These are phyloP conservation scores for Ellobius talpinus DNA, from an alignment of 2,113 vertebrate genomes.

Conservation along the genomic window DNA sequence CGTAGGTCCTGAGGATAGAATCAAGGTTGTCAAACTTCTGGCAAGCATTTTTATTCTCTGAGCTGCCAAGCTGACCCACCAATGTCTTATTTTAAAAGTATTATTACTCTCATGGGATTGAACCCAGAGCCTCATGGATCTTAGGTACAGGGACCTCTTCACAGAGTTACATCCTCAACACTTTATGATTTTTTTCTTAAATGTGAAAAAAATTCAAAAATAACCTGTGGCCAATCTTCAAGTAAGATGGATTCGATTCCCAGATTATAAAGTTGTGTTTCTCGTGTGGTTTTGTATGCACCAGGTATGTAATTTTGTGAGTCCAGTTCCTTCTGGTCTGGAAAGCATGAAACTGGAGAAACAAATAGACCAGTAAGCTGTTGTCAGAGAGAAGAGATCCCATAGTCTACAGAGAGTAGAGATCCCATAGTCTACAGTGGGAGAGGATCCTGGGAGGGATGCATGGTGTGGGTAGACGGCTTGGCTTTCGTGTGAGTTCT, in stretches of 20 bases:
- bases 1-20: neutral
- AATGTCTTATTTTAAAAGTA: neutral
- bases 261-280: neutral
- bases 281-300: neutral
- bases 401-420: rapidly evolving
- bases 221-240: neutral
- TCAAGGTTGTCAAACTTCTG: neutral
- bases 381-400: neutral
- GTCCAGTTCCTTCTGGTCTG: rapidly evolving
- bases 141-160: no score
- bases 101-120: neutral
- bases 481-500: neutral
- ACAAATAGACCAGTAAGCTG: neutral
- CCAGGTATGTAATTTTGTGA: rapidly evolving
- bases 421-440: rapidly evolving
- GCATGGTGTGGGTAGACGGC: rapidly evolving
- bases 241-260: neutral
- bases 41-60: no score
- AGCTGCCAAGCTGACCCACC: neutral
- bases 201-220: neutral
- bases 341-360: neutral
- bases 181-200: neutral
- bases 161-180: neutral
- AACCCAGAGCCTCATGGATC: neutral
- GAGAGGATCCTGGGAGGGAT: neutral